These are phyloP conservation scores for Colistium nudipinnis DNA, from an alignment of 2,113 vertebrate genomes.

Conservation along the genomic window DNA sequence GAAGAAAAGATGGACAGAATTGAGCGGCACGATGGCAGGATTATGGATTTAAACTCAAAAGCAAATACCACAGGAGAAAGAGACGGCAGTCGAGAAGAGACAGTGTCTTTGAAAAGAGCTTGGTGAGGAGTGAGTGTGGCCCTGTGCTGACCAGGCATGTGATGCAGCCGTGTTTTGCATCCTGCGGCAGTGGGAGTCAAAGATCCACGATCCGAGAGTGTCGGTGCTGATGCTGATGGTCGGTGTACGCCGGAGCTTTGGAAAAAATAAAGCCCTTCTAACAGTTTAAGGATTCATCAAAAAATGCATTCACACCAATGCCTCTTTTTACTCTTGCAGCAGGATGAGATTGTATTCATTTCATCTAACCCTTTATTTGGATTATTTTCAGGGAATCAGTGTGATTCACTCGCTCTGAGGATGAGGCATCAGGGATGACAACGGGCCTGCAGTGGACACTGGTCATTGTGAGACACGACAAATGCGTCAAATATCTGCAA, in stretches of 20 bases:
- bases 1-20: slow-evolving; percentile 53
- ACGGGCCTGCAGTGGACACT: too few relatives aligned
- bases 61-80: slow-evolving; percentile 53
- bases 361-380: too few relatives aligned
- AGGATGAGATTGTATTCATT: too few relatives aligned
- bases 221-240: slow-evolving; percentile 58
- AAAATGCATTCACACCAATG: too few relatives aligned
- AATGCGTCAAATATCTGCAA: too few relatives aligned
- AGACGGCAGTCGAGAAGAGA: slow-evolving; percentile 25
- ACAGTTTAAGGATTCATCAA: too few relatives aligned
- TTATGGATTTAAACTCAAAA: slow-evolving; percentile 83
- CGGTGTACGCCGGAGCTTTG: not conserved
- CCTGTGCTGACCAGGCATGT: slow-evolving; percentile 69
- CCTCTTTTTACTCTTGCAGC: too few relatives aligned
- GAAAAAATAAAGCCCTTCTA: not conserved
- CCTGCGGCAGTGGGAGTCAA: slow-evolving; percentile 49
- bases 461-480: too few relatives aligned
- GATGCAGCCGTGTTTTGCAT: slow-evolving; percentile 65
- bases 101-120: slow-evolving; percentile 39
- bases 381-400: too few relatives aligned
- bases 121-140: slow-evolving; percentile 11
- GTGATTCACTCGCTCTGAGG: too few relatives aligned
- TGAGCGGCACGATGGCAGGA: slow-evolving; percentile 48
- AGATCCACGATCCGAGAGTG: slow-evolving; percentile 38
- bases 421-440: too few relatives aligned